Conservation (phyloP, 2,888 invertebrate genomes). For the Tenodera sinensis region DNA sequence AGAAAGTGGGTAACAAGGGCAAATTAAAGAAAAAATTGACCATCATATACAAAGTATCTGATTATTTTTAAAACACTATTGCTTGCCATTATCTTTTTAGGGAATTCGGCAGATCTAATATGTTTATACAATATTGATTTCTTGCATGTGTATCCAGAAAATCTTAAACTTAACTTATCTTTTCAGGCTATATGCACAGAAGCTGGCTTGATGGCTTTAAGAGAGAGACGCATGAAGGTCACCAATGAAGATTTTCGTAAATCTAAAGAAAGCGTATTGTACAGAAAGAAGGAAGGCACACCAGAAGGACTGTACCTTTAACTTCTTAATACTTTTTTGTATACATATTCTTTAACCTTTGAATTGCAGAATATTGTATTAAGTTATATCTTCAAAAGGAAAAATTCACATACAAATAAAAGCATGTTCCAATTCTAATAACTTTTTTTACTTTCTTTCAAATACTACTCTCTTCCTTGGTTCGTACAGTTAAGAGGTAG, state of each 20-base stretch:
- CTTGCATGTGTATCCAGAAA: no score
- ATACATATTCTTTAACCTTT: not conserved
- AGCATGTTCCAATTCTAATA: not conserved
- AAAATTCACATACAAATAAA: not conserved
- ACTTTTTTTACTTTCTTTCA: not conserved
- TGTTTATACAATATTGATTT: no score
- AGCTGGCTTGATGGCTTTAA: slow-evolving; percentile 94
- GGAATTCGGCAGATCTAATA: no score
- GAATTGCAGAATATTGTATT: not conserved
- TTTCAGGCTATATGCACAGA: slow-evolving; percentile 97
- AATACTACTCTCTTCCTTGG: not conserved
- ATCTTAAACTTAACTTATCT: slow-evolving; percentile 10
- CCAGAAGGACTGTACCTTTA: slow-evolving; percentile 98
- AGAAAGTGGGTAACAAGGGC: no score
- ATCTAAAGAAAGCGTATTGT: slow-evolving; percentile 98
- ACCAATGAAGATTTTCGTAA: slow-evolving; percentile 99
- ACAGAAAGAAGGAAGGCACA: slow-evolving; percentile 98
- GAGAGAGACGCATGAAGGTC: slow-evolving; percentile 98
- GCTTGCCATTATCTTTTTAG: no score
- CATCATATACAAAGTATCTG: no score
- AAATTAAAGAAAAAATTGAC: no score
- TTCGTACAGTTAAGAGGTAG: not conserved
- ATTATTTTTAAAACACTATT: no score
- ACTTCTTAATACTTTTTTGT: slow-evolving; percentile 36
- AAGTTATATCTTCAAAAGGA: not conserved